These are phyloP conservation scores for Tragelaphus buxtoni DNA, from an alignment of 2,113 vertebrate species.

Conservation along the genomic window DNA sequence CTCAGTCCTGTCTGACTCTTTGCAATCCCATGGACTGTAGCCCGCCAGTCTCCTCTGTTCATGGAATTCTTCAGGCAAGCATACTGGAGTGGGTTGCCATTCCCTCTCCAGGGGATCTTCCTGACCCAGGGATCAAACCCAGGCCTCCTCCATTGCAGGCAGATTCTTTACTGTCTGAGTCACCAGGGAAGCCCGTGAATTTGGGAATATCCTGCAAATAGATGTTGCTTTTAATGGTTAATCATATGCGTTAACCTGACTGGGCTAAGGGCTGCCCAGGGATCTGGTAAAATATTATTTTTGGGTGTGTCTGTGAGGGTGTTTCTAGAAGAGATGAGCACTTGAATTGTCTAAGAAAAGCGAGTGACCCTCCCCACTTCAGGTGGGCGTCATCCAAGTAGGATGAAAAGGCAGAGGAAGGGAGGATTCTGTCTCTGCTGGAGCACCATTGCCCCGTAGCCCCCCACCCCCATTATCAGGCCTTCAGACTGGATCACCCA, in stretches of 20 bases:
- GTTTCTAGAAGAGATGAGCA: background rate
- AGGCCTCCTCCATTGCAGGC: background rate
- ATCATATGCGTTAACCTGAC: background rate
- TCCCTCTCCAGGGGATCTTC: background rate
- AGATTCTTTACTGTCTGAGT: background rate
- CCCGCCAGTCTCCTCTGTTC: background rate
- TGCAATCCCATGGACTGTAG: background rate
- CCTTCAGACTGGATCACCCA: background rate
- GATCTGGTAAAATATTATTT: background rate
- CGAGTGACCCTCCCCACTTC: background rate
- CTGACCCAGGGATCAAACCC: background rate
- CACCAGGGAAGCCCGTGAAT: background rate
- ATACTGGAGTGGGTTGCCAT: background rate
- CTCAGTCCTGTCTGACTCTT: background rate
- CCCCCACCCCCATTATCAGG: background rate
- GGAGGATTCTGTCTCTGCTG: accelerated
- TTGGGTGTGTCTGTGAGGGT: background rate
- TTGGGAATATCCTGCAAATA: background rate
- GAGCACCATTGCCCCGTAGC: accelerated
- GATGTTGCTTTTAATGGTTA: background rate
- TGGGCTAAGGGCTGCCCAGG: background rate
- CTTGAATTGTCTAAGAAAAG: background rate
- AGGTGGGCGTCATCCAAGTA: background rate
- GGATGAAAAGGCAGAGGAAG: background rate
- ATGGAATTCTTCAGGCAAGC: background rate